Evolutionary conservation across 1,140 invertebrate genomes (phyloP).

Genomic region (Anoplophora glabripennis): DNA sequence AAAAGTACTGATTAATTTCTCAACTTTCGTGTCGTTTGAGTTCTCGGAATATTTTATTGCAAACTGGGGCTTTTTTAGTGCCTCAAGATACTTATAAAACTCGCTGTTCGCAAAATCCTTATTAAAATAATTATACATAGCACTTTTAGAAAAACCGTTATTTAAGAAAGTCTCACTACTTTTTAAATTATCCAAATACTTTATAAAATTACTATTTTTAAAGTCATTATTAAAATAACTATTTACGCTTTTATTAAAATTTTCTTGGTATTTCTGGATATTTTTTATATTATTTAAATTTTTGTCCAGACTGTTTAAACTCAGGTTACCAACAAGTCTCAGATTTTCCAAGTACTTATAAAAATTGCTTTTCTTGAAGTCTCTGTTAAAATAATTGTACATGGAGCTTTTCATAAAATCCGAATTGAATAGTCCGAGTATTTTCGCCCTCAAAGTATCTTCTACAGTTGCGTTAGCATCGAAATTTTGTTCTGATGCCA

Average conservation of each 20-base stretch:
- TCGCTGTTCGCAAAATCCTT: neutral
- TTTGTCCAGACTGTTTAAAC: too few species aligned
- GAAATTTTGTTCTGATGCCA: neutral
- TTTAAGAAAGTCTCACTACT: conserved; percentile 3
- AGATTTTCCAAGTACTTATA: conserved; percentile 12
- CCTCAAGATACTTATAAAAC: conserved; percentile 9
- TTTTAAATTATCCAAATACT: conserved; percentile 7
- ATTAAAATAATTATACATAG: too few species aligned
- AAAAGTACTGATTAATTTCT: too few species aligned
- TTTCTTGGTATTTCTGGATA: too few species aligned
- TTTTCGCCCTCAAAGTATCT: neutral
- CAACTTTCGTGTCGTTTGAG: too few species aligned
- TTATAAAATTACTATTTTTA: conserved; percentile 5
- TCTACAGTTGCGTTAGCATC: neutral
- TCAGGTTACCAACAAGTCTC: neutral
- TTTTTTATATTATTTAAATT: neutral
- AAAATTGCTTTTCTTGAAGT: conserved; percentile 14
- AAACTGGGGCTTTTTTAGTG: neutral
- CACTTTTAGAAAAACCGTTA: conserved; percentile 1
- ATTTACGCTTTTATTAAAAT: conserved; percentile 1
- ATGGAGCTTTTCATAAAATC: conserved; percentile 2
- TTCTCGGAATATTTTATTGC: too few species aligned
- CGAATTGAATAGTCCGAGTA: neutral
- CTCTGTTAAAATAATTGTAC: conserved; percentile 10
- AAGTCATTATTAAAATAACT: conserved; percentile 11